Evolutionary conservation across 2,888 invertebrate genomes (phyloP), one percentile per base, ranked within the genome.

Genomic region (Agriopis aurantiaria): DNA sequence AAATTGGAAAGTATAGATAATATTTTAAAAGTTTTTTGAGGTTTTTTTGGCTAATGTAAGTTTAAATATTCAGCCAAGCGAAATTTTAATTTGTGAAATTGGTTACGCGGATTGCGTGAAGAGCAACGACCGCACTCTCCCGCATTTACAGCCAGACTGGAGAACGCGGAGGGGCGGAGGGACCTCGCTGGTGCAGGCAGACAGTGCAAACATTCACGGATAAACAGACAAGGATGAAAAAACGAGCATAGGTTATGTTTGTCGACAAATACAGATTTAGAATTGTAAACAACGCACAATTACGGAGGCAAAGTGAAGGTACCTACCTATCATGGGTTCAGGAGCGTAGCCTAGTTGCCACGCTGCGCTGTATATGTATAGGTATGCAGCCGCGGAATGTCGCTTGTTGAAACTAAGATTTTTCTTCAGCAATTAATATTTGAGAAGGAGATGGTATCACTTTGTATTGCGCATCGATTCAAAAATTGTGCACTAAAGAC

Each of bases 121-220:
- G 88, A 84, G 84, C 85, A 85, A 88, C 92, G 89, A 83, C 89
- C 90, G 87, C 77, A 77, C 88, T 80, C 85, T 84, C 87, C 82
- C 85, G 85, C 84, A 82, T 85, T 88, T 89, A 88, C 88, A 88
- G 89, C 85, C 87, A 83, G 90, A 93, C 93, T 93, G 90, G 81
- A 85, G 81, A 75, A 71, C 61, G 74, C 71, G 85, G 81, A 82
- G 78, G 82, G 58, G 23, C 33, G 46, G 23, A 80, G 62, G 58
- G 72, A 74, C 73, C 83, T 81, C 33, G 3, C 17, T 23, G 17
- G 59, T 53, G 55, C 68, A 69, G 84, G 76, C 89, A 90, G 78
- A 70, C 59, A 91, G 90, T 90, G 82, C 85, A 90, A 87, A 87
- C 82, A 86, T 83, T 83, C 79, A 76, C 80, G 76, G 80, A 82